These are phyloP conservation scores for Halcyon malimbica DNA, from an alignment of 2,113 vertebrate genomes.

Conservation along the genomic window DNA sequence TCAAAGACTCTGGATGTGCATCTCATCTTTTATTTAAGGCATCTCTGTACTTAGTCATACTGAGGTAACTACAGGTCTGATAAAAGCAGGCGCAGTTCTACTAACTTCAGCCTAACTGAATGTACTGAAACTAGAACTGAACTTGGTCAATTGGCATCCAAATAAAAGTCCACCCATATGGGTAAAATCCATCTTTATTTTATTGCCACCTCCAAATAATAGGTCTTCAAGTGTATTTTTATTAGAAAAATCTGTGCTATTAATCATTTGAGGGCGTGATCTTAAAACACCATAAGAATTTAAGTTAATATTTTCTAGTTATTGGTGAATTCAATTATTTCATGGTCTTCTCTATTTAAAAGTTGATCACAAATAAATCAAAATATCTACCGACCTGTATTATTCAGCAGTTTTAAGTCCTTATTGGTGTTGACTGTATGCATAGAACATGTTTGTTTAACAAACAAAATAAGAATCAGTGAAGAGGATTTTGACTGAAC, in stretches of 20 bases:
- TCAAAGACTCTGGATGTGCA: constrained; percentile 66
- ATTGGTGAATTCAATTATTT: background rate
- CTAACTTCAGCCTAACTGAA: background rate
- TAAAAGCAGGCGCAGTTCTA: background rate
- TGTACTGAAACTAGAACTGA: background rate
- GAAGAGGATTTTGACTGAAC: background rate
- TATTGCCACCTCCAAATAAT: background rate
- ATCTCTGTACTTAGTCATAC: constrained; percentile 24
- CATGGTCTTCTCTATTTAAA: background rate
- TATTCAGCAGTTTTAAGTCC: background rate
- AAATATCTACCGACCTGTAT: background rate
- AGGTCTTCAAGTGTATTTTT: background rate
- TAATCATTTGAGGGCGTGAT: background rate
- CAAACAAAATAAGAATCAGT: background rate
- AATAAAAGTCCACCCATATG: background rate
- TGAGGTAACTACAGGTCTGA: background rate
- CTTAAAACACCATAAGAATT: background rate
- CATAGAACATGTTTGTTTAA: background rate
- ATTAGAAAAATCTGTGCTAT: background rate
- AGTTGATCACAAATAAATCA: background rate
- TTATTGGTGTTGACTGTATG: background rate
- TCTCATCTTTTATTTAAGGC: constrained; percentile 74
- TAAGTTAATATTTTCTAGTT: background rate
- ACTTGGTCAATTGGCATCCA: background rate
- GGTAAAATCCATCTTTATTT: background rate